Evolutionary conservation across 2,888 invertebrate species (phyloP), one percentile per base, ranked within the genome.

Genomic region (Fragum whitleyi): DNA sequence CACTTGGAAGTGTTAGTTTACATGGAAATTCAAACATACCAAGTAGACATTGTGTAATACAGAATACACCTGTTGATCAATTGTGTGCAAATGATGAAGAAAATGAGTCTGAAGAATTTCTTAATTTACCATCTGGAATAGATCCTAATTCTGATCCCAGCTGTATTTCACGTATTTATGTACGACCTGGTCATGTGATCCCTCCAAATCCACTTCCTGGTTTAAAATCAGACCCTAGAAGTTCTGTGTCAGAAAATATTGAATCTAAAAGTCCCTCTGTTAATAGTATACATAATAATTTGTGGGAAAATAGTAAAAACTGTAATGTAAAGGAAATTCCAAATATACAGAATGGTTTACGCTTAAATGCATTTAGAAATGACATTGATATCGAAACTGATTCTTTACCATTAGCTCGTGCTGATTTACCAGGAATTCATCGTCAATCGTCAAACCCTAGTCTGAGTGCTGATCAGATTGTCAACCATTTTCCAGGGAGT

Each of bases 231-330:
- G 65, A 70, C 21, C 26, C 14, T n/a, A 55, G 36, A 36, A n/a
- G 26, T 59, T 59, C 19, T 21, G n/a, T 36, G 23, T 39, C 19
- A 61, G 7, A 14, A 39, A 16, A 53, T 32, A 28, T n/a, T 26
- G 53, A 51, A 2, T 9, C 16, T 23, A 53, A 16, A 51, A 51
- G 61, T 29, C 36, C 23, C 16, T 23, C 61, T 26, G 59, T 76
- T 53, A 55, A 36, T 11, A 59, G 57, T 1, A 70, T 77, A 32
- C 68, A 77, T 55, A 80, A 80, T 55, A 57, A 77, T 39, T 68
- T 80, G 14, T 76, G 80, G 80, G 76, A 53, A 23, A 72, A 39
- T n/a, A 68, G 47, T 11, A 69, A 61, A 16, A 78, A 78, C 26
- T 71, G 71, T 19, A 71, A 62, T 39, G 42, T 55, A 14, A 71